phyloP scores from a whole-genome alignment of 2,797 vertebrate species.

The Hypotaenidia okinawae region DNA sequence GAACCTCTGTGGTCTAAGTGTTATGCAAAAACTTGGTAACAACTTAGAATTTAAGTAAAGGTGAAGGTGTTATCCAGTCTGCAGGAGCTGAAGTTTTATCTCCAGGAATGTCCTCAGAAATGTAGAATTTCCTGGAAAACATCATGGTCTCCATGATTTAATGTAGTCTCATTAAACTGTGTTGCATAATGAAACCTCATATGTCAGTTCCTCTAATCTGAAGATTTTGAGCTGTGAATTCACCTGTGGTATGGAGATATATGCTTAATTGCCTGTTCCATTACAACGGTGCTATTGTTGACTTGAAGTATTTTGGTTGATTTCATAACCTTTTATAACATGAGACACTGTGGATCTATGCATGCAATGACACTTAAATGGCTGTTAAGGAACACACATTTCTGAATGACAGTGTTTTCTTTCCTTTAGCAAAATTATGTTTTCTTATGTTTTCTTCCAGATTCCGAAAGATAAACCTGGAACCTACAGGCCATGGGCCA shows the following conservation, averaged over 20 bases:
- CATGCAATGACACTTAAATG: not conserved
- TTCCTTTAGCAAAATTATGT: not conserved
- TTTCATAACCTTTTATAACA: not conserved
- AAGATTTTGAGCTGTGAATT: not conserved
- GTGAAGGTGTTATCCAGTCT: not conserved
- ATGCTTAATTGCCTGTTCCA: not conserved
- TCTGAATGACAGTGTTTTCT: not conserved
- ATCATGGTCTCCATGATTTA: not conserved
- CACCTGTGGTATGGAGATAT: not conserved
- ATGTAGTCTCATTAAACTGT: not conserved
- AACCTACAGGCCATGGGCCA: slow-evolving; percentile 57
- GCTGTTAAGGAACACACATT: not conserved
- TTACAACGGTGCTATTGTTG: not conserved
- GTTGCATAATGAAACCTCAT: not conserved
- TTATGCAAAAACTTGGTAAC: not conserved
- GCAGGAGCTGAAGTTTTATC: not conserved
- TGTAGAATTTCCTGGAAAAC: not conserved
- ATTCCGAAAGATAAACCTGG: slow-evolving; percentile 71
- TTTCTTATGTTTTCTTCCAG: slow-evolving; percentile 35
- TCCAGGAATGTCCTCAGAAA: not conserved
- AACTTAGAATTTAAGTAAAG: not conserved
- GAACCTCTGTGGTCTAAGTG: not conserved
- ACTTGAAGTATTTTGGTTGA: not conserved
- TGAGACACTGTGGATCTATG: not conserved
- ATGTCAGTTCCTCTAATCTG: not conserved